Conservation (phyloP, 2,113 vertebrate genomes). For the Aspiorhynchus laticeps region DNA sequence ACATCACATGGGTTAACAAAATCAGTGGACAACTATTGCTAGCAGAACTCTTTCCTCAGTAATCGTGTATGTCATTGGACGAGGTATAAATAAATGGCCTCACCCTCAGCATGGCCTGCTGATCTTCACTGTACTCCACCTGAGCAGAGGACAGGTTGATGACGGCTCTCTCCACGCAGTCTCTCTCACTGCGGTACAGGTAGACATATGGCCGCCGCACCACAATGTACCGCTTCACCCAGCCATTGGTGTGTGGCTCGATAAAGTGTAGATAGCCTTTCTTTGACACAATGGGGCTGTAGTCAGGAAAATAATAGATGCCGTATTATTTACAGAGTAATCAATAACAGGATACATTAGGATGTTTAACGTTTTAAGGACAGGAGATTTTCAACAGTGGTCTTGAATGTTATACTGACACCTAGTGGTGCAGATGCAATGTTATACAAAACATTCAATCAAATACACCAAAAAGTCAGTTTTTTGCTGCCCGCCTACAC, state of each 20-base stretch:
- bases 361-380: neutral
- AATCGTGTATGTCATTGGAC: neutral
- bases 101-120: conserved; percentile 96
- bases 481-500: too few species aligned
- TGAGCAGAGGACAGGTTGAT: conserved; percentile 97
- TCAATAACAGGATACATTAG: neutral
- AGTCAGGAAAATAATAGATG: neutral
- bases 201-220: conserved; percentile 93
- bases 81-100: neutral
- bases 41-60: neutral
- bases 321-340: neutral
- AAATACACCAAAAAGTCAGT: neutral
- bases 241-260: conserved; percentile 93
- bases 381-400: neutral
- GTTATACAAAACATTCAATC: neutral
- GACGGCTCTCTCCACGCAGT: conserved; percentile 89
- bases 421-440: neutral
- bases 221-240: conserved; percentile 94
- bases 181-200: conserved; percentile 93
- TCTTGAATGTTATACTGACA: neutral
- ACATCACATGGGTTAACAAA: neutral
- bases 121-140: conserved; percentile 98
- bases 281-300: conserved; percentile 95
- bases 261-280: conserved; percentile 97
- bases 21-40: neutral